Percentiles rank a stretch among this genome's conserved stretches.
Conservation (phyloP, 2,888 invertebrate species). For the Apotomis capreana region DNA sequence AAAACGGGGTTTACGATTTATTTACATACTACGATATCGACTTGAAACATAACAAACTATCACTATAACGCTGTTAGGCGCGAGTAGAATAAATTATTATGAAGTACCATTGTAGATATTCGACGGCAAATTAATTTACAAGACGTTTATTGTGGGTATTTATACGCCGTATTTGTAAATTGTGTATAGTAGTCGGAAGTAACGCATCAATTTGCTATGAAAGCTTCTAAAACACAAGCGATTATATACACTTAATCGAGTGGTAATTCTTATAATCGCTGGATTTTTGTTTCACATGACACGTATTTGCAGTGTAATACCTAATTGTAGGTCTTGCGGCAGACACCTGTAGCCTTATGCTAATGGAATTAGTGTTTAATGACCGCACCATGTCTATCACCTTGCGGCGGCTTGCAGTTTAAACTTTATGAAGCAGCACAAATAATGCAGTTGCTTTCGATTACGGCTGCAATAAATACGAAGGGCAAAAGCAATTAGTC, state of each 20-base stretch:
- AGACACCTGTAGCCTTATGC: slow-evolving; percentile 16
- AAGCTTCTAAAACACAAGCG: slow-evolving; percentile 26
- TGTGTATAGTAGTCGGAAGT: slow-evolving; percentile 32
- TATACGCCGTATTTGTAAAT: slow-evolving; percentile 41
- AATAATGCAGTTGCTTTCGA: slow-evolving; percentile 22
- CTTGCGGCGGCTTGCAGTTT: slow-evolving; percentile 6
- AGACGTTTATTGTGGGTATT: slow-evolving; percentile 42
- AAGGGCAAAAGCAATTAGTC: slow-evolving; percentile 44
- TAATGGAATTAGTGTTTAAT: slow-evolving; percentile 21
- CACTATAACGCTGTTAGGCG: slow-evolving; percentile 61
- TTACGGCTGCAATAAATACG: slow-evolving; percentile 29
- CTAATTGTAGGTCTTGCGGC: slow-evolving; percentile 17
- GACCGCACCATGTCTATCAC: slow-evolving; percentile 12
- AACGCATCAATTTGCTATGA: slow-evolving; percentile 30
- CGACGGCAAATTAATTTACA: slow-evolving; percentile 38
- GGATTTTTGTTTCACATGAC: slow-evolving; percentile 3
- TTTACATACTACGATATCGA: slow-evolving; percentile 79
- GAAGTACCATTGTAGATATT: slow-evolving; percentile 29
- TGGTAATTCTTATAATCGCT: slow-evolving; percentile 1
- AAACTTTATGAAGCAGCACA: slow-evolving; percentile 21
- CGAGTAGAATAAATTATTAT: slow-evolving; percentile 46
- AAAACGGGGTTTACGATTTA: slow-evolving; percentile 84
- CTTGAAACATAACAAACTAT: slow-evolving; percentile 74
- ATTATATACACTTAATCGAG: slow-evolving; percentile 17
- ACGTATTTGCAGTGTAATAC: slow-evolving; percentile 10